Conservation (phyloP, 35 echinoderm and acorn worm species). For the Ophiothrix spiculata region DNA sequence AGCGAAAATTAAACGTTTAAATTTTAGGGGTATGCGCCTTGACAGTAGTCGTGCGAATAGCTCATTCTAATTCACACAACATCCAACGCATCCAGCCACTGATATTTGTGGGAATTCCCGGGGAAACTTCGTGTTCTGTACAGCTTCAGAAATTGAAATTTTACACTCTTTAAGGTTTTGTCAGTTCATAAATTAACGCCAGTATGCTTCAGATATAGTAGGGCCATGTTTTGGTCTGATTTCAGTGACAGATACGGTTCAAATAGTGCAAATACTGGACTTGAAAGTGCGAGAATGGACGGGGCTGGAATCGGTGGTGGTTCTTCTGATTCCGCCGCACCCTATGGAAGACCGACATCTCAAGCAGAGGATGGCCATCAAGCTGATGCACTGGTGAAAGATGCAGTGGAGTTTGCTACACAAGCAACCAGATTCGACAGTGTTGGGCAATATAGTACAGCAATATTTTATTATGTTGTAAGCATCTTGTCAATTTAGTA, state of each 20-base stretch:
- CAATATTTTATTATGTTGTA: conserved; percentile 96
- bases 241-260: conserved; percentile 10
- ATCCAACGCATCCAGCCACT: no score
- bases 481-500: background rate
- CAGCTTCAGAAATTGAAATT: no score
- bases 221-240: conserved; percentile 52
- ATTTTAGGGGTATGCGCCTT: no score
- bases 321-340: background rate
- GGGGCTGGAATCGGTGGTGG: background rate
- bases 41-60: no score
- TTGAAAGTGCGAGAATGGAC: background rate
- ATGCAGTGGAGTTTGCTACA: conserved; percentile 85
- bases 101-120: no score
- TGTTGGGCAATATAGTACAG: conserved; percentile 65
- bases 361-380: conserved; percentile 1
- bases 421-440: conserved; percentile 72
- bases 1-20: no score
- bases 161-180: no score
- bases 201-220: no score
- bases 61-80: no score
- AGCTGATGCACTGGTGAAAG: conserved; percentile 55
- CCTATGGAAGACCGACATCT: background rate
- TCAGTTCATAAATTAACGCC: no score
- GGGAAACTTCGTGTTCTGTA: no score
- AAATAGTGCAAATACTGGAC: background rate